Percentiles rank a stretch among this genome's conserved stretches.
Evolutionary conservation across 2,113 vertebrate genomes (phyloP).

Genomic region (Xenopus laevis): DNA sequence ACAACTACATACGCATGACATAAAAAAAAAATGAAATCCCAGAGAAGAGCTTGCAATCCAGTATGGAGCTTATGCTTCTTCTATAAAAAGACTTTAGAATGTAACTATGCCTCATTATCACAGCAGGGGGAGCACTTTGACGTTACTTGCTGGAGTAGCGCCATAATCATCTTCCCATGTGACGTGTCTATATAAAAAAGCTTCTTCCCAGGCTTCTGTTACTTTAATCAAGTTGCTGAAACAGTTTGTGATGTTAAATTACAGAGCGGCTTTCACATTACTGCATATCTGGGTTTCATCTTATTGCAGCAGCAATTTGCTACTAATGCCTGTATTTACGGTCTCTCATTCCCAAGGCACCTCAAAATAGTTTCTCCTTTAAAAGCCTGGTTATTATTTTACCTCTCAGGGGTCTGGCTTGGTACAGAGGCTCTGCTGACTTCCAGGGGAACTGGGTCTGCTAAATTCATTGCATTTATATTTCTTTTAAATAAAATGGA

Average conservation of each 20-base stretch:
- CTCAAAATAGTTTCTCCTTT: background rate
- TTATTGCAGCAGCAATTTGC: conserved; percentile 13
- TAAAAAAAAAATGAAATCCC: no score
- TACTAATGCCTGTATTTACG: conserved; percentile 23
- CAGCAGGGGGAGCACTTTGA: conserved; percentile 3
- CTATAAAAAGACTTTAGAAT: background rate
- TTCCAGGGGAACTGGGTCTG: no score
- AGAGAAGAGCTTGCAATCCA: conserved; percentile 3
- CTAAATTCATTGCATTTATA: no score
- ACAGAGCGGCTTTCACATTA: background rate
- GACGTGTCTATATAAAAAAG: background rate
- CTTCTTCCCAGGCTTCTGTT: no score
- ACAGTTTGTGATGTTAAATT: background rate
- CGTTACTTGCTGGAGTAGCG: background rate
- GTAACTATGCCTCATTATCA: background rate
- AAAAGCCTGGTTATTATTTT: no score
- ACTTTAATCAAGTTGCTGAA: no score
- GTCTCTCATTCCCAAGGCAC: conserved; percentile 21
- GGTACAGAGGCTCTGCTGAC: no score
- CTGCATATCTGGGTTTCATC: conserved; percentile 25
- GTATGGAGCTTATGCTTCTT: background rate
- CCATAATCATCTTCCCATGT: background rate
- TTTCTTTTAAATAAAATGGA: no score
- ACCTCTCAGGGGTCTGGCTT: no score
- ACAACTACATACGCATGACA: no score